phyloP scores from a whole-genome alignment of 2,797 vertebrate species.

The Xenops minutus region DNA sequence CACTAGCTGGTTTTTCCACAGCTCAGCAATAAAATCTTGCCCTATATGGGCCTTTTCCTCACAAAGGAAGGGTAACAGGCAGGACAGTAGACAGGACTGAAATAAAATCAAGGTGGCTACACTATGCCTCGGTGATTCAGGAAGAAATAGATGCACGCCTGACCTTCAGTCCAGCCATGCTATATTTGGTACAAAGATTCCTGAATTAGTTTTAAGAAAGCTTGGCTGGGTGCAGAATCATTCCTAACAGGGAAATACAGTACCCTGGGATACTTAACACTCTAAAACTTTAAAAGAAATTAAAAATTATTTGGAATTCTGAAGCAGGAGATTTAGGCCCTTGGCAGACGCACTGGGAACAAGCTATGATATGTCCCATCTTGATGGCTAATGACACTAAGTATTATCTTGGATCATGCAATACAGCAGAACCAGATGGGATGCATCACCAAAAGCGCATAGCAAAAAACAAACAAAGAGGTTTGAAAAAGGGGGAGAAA shows the following conservation, averaged over 20 bases:
- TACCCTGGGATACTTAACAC: not conserved
- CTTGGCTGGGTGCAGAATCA: not conserved
- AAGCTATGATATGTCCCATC: not conserved
- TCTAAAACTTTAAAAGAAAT: not conserved
- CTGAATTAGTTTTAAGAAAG: not conserved
- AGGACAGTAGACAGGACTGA: not conserved
- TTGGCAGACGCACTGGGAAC: not conserved
- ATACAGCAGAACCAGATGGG: slow-evolving; percentile 45
- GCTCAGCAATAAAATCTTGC: not conserved
- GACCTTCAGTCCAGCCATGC: not conserved
- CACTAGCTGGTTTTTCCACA: not conserved
- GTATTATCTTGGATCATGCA: not conserved
- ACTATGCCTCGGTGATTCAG: not conserved
- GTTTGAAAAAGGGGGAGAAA: not conserved
- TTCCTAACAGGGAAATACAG: not conserved
- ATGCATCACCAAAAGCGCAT: not conserved
- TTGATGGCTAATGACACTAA: not conserved
- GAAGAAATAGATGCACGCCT: not conserved
- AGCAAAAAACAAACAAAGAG: slow-evolving; percentile 19
- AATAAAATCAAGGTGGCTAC: not conserved
- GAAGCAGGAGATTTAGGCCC: not conserved
- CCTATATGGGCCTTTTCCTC: not conserved
- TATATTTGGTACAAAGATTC: not conserved
- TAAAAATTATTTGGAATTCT: not conserved
- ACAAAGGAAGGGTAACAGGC: not conserved